A percentile compares a stretch with the other conserved stretches of the same genome.
phyloP scores from a whole-genome alignment of 1,140 invertebrate species.

The Zaprionus vittiger region DNA sequence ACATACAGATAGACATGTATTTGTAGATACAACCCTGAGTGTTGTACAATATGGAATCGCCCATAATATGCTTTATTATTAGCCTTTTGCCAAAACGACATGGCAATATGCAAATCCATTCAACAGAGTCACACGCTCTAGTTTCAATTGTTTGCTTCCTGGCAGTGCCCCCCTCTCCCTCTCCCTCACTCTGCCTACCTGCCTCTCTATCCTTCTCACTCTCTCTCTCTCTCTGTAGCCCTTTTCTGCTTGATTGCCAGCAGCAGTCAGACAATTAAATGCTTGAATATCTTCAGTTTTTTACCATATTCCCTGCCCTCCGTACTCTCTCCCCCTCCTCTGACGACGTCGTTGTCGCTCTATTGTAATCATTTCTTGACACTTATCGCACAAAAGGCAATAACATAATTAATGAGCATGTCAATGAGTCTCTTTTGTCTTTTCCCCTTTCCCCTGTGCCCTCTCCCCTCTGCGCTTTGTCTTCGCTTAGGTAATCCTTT shows the following conservation, averaged over 20 bases:
- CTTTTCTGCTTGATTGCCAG: conserved; percentile 74
- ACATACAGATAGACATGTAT: not conserved
- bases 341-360: conserved; percentile 35
- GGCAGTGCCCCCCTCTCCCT: conserved; percentile 11
- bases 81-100: conserved; percentile 66
- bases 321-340: conserved; percentile 6
- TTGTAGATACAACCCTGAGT: conserved; percentile 6
- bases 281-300: conserved; percentile 65
- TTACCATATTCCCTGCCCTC: conserved; percentile 12
- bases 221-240: conserved; percentile 35
- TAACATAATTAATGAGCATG: conserved; percentile 83
- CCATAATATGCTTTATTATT: conserved; percentile 83
- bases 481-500: conserved; percentile 51
- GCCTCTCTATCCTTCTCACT: not conserved
- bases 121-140: conserved; percentile 80
- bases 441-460: conserved; percentile 8
- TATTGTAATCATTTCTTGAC: conserved; percentile 82
- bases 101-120: conserved; percentile 77
- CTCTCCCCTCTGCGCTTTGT: conserved; percentile 5
- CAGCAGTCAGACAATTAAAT: conserved; percentile 80
- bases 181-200: not conserved
- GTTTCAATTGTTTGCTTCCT: conserved; percentile 79
- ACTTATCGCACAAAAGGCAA: conserved; percentile 83
- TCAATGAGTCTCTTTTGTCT: conserved; percentile 78
- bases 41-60: conserved; percentile 65